Evolutionary conservation across 2,797 vertebrate genomes (phyloP), one percentile per base, ranked within the genome.

Genomic region (Tadarida brasiliensis): DNA sequence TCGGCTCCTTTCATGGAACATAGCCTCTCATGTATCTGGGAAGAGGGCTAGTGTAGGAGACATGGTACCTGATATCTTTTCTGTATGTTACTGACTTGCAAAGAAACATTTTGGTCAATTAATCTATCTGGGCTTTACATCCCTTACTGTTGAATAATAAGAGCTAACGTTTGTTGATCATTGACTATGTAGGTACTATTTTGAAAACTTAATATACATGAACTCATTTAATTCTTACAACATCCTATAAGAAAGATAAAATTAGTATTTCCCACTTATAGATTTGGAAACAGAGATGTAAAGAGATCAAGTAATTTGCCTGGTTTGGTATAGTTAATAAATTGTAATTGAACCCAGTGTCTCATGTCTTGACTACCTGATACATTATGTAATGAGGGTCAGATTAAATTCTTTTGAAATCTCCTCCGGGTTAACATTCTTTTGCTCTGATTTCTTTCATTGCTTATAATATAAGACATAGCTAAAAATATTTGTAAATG

Each of bases 401-500:
- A 39, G 26, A 54, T 73, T 77, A 61, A 47, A 71, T 76, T 49
- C 70, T 76, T n/a, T 57, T 67, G 67, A 70, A 74, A 28, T 19
- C 5, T 22, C 15, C 33, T 6, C n/a, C 76, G 19, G 51, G 11
- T 57, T 51, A 57, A 49, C 7, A 47, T 80, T n/a, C 11, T 68
- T 54, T 87, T 87, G 17, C 14, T 91, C 57, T 83, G 77, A 83
- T 92, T 51, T 76, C 30, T 51, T 87, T 87, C 39, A 49, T 54
- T 77, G 59, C 20, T 76, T 33, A 59, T 68, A 30, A 57, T 22
- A 74, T 51, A 68, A 61, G n/a, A 39, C 24, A 86, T 28, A 87
- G 14, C 28, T 65, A 57, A 56, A 86, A 80, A 56, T 63, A 33
- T 28, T 56, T 63, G 6, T 70, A 78, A 86, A 67, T 76, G 5